Evolutionary conservation across 2,113 vertebrate species (phyloP).

Genomic region (Octodon degus): DNA sequence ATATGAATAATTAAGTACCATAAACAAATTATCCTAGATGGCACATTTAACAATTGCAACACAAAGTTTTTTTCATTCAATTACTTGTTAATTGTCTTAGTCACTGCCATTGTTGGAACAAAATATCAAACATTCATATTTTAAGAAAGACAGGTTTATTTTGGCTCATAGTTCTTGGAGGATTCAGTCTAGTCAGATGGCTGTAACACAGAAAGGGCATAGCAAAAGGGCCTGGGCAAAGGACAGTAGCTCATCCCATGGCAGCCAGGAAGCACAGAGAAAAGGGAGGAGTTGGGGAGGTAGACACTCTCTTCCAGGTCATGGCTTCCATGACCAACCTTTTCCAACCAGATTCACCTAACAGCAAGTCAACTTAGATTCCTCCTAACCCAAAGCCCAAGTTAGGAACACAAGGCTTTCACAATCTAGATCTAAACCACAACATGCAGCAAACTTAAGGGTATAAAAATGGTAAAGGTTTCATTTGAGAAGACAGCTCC

Average conservation of each 20-base stretch:
- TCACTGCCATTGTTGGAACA: not conserved
- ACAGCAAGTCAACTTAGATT: not conserved
- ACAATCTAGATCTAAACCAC: not conserved
- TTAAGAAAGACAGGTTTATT: not conserved
- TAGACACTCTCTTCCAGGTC: not conserved
- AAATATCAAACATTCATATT: not conserved
- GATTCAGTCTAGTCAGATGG: not conserved
- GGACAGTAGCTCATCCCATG: not conserved
- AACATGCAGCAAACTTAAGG: not conserved
- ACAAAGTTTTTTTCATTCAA: not conserved
- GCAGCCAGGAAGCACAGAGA: not conserved
- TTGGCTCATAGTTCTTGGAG: not conserved
- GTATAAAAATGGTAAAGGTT: not conserved
- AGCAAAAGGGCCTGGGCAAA: not conserved
- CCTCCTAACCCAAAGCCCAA: not conserved
- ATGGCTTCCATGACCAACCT: not conserved
- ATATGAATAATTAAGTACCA: conserved; percentile 1
- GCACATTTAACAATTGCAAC: conserved; percentile 34
- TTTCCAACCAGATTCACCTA: not conserved
- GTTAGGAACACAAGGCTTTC: not conserved
- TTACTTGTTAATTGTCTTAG: not conserved
- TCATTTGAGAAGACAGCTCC: not conserved
- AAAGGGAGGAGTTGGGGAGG: not conserved
- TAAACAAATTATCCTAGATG: not conserved
- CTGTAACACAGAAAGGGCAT: not conserved